phyloP scores from a whole-genome alignment of 2,113 vertebrate genomes.

The Danio rerio region GRCz12tu NC_133182.1:23543501-23544000 shows the following conservation, averaged over 20 bases:
- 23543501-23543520: conserved; percentile 55
- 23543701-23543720: conserved; percentile 34
- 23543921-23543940: conserved; percentile 6
- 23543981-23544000: neutral
- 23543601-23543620: conserved; percentile 9
- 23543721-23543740: conserved; percentile 52
- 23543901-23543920: conserved; percentile 10
- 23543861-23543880: conserved; percentile 30
- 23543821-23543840: conserved; percentile 33
- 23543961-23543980: neutral
- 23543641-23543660: conserved; percentile 17
- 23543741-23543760: conserved; percentile 7
- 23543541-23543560: conserved; percentile 72
- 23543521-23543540: conserved; percentile 60
- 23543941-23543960: conserved; percentile 25
- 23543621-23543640: conserved; percentile 23
- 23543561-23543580: conserved; percentile 62
- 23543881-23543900: conserved; percentile 1
- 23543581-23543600: conserved; percentile 27
- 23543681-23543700: conserved; percentile 62
- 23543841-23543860: conserved; percentile 25
- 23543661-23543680: conserved; percentile 24
- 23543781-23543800: neutral
- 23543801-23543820: conserved; percentile 42
- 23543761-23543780: neutral